phyloP scores from a whole-genome alignment of 1,140 invertebrate species.

The Anoplophora glabripennis region DNA sequence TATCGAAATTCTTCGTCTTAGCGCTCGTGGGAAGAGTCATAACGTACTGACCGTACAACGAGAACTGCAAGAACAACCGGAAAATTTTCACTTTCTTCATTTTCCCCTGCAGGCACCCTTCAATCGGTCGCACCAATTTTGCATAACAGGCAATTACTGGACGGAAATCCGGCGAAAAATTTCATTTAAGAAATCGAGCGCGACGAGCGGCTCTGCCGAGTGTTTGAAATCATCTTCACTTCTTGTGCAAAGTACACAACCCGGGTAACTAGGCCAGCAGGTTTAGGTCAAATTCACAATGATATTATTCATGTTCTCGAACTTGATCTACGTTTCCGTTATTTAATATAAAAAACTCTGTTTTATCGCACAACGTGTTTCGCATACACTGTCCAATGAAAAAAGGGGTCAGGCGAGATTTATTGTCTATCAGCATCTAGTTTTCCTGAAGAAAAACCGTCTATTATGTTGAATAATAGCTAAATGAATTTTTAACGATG shows the following conservation, averaged over 20 bases:
- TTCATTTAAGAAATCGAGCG: not conserved
- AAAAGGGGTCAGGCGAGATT: no score
- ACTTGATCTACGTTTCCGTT: no score
- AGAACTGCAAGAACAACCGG: constrained; percentile 3
- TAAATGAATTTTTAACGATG: no score
- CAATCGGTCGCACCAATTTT: not conserved
- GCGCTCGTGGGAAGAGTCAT: not conserved
- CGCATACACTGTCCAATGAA: no score
- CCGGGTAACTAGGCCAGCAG: constrained; percentile 11
- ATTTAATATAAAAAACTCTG: no score
- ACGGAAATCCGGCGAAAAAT: not conserved
- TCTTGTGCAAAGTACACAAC: not conserved
- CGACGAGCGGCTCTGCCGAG: not conserved
- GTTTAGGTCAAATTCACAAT: constrained; percentile 6
- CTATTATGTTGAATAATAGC: no score
- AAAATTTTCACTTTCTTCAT: constrained; percentile 17
- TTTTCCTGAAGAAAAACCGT: no score
- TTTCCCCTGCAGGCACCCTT: not conserved
- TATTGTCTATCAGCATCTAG: no score
- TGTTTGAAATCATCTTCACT: not conserved
- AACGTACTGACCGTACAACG: not conserved
- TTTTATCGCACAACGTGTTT: no score
- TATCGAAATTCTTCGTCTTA: constrained; percentile 24
- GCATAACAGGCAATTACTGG: no score
- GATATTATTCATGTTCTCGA: not conserved